Conservation (phyloP, 1,140 invertebrate genomes). For the Scaptodrosophila lebanonensis region DNA sequence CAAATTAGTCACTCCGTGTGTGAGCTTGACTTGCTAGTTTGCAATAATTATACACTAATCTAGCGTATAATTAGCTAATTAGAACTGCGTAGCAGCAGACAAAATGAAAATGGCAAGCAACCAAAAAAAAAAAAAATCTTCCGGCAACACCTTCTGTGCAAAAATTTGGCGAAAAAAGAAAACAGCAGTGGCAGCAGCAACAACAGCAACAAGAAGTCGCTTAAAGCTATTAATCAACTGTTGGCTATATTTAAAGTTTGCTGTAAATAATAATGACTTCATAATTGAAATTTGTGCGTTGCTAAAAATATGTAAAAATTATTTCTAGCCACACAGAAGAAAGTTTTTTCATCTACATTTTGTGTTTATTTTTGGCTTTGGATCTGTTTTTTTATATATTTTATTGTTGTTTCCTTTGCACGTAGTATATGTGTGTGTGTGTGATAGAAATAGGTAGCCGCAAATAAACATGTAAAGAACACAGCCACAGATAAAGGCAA, state of each 20-base stretch:
- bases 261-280: constrained; percentile 73
- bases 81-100: constrained; percentile 61
- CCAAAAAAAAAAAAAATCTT: constrained; percentile 48
- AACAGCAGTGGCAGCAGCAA: constrained; percentile 52
- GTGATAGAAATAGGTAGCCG: too few relatives aligned
- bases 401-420: too few relatives aligned
- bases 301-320: constrained; percentile 25
- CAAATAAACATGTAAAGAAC: constrained; percentile 19
- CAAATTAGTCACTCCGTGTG: constrained; percentile 42
- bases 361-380: too few relatives aligned
- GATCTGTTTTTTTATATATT: too few relatives aligned
- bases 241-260: constrained; percentile 41
- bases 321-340: constrained; percentile 3
- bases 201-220: constrained; percentile 51
- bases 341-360: constrained; percentile 11
- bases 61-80: constrained; percentile 74
- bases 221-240: constrained; percentile 67
- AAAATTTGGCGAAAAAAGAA: constrained; percentile 71
- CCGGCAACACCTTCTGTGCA: constrained; percentile 72
- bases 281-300: constrained; percentile 66
- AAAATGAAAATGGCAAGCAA: constrained; percentile 35
- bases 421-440: too few relatives aligned
- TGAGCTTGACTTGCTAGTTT: constrained; percentile 41
- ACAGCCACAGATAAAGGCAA: too few relatives aligned
- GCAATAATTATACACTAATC: constrained; percentile 73